phyloP scores from a whole-genome alignment of 2,888 invertebrate genomes.

The Apamea crenata region DNA sequence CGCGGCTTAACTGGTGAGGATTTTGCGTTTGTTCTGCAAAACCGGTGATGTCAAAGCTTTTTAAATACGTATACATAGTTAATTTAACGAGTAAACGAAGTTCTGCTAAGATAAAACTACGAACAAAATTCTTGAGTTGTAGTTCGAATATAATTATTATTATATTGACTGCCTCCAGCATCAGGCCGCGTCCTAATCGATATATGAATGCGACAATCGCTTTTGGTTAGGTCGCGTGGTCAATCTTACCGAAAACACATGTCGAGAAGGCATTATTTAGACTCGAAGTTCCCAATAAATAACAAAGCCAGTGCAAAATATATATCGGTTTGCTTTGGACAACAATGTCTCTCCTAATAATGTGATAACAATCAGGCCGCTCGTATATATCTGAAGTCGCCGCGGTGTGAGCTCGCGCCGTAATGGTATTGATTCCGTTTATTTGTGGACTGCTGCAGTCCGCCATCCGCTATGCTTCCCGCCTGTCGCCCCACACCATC shows the following conservation, averaged over 20 bases:
- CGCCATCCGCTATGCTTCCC: conserved; percentile 60
- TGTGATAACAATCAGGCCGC: conserved; percentile 53
- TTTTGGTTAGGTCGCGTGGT: neutral
- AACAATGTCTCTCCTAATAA: conserved; percentile 35
- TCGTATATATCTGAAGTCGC: conserved; percentile 66
- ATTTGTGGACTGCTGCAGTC: conserved; percentile 81
- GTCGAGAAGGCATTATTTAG: neutral
- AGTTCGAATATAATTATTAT: neutral
- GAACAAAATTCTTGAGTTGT: neutral
- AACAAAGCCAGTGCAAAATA: neutral
- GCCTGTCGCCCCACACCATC: conserved; percentile 67
- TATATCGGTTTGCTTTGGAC: neutral
- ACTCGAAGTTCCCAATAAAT: neutral
- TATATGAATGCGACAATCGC: neutral
- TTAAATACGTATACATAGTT: neutral
- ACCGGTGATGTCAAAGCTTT: conserved; percentile 25
- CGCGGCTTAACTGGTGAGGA: conserved; percentile 39
- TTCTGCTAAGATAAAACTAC: neutral
- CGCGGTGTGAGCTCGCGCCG: conserved; percentile 65
- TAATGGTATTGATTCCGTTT: conserved; percentile 83
- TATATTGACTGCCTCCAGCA: neutral
- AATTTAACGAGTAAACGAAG: neutral
- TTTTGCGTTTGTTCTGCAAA: conserved; percentile 45
- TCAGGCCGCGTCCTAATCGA: neutral
- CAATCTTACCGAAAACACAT: neutral